phyloP scores from a whole-genome alignment of 2,888 invertebrate genomes.

The Ptilodon capucinus region DNA sequence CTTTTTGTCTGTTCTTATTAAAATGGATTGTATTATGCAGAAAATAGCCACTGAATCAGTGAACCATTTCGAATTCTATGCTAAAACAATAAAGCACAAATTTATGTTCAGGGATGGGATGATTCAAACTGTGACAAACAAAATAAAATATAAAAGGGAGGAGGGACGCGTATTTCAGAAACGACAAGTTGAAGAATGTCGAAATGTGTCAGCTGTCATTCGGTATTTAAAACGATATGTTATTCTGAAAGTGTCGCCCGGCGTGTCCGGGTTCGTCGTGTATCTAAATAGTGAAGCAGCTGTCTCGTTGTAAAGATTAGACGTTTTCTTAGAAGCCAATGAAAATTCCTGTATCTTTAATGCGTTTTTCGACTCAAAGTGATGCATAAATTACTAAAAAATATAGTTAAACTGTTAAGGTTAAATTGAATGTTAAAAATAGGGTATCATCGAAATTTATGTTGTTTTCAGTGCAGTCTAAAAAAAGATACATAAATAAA shows the following conservation, averaged over 20 bases:
- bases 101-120: conserved; percentile 20
- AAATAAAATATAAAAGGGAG: conserved; percentile 68
- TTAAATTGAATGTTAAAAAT: conserved; percentile 18
- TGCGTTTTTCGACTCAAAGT: conserved; percentile 41
- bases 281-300: conserved; percentile 75
- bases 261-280: conserved; percentile 57
- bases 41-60: conserved; percentile 32
- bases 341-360: conserved; percentile 58
- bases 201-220: conserved; percentile 83
- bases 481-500: not conserved
- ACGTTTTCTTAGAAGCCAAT: conserved; percentile 61
- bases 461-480: not conserved
- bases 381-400: conserved; percentile 46
- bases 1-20: conserved; percentile 67
- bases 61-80: conserved; percentile 25
- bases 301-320: conserved; percentile 65
- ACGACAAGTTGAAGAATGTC: conserved; percentile 81
- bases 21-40: conserved; percentile 47
- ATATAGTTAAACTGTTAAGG: conserved; percentile 24
- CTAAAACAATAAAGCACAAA: conserved; percentile 38
- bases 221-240: conserved; percentile 81
- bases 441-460: not conserved
- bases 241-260: conserved; percentile 69
- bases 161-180: conserved; percentile 69
- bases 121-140: conserved; percentile 48